phyloP scores from a whole-genome alignment of 2,888 invertebrate genomes.

The Drosophila flavopinicola region DNA sequence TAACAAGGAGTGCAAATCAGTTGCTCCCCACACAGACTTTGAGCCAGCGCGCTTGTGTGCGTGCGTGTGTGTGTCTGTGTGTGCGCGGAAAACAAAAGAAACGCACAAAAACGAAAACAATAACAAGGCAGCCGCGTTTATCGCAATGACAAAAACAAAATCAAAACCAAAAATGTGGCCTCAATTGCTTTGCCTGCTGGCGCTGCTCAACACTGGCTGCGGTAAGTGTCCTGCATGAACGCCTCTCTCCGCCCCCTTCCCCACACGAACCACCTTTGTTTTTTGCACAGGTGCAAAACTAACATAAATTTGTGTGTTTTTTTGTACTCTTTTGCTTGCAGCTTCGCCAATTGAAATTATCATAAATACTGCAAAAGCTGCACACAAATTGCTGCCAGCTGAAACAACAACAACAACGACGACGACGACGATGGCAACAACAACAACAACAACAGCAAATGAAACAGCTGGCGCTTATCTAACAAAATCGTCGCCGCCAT shows the following conservation, averaged over 20 bases:
- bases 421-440: constrained; percentile 8
- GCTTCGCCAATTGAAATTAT: constrained; percentile 73
- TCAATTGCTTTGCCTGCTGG: constrained; percentile 51
- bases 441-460: constrained; percentile 34
- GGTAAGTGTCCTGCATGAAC: constrained; percentile 53
- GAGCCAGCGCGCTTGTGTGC: constrained; percentile 45
- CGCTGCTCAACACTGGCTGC: constrained; percentile 43
- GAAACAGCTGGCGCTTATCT: constrained; percentile 77
- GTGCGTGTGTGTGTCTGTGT: constrained; percentile 23
- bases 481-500: constrained; percentile 47
- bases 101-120: constrained; percentile 52
- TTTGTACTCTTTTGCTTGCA: constrained; percentile 30
- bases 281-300: constrained; percentile 49
- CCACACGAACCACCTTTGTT: too few relatives aligned
- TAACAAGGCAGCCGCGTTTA: constrained; percentile 40
- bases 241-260: neutral
- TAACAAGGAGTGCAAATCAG: constrained; percentile 45
- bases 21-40: constrained; percentile 65
- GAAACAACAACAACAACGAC: constrained; percentile 24
- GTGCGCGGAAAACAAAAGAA: constrained; percentile 70
- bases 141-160: constrained; percentile 30
- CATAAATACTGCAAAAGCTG: constrained; percentile 60
- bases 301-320: constrained; percentile 49
- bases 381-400: constrained; percentile 41
- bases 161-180: constrained; percentile 45